Evolutionary conservation across 2,113 vertebrate species (phyloP).

Genomic region (Cacatua alba): DNA sequence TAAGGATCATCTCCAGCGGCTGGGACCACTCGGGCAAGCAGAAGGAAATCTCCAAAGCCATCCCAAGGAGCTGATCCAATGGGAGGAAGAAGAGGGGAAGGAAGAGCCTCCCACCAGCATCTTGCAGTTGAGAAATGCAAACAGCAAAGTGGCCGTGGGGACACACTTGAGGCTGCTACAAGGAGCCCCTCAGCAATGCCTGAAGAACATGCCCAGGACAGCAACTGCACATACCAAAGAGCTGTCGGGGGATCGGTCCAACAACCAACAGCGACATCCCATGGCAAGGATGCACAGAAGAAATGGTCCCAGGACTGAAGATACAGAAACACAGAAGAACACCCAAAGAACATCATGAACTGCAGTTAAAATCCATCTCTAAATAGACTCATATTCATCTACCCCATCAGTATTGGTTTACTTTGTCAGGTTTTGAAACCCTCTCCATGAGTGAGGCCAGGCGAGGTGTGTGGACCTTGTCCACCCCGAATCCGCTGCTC

Average conservation of each 20-base stretch:
- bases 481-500: neutral
- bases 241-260: neutral
- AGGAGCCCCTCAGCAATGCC: neutral
- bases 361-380: neutral
- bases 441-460: neutral
- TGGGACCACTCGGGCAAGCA: neutral
- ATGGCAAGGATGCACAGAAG: neutral
- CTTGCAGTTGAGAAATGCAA: neutral
- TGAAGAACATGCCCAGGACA: neutral
- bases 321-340: neutral
- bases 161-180: neutral
- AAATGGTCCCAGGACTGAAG: neutral
- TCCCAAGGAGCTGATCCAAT: neutral
- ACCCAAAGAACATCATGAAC: no score
- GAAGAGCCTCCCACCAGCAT: neutral
- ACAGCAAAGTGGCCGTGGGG: neutral
- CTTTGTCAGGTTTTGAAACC: neutral
- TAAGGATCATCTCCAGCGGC: neutral
- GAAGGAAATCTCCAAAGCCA: neutral
- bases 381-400: neutral
- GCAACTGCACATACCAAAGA: neutral
- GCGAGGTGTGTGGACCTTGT: neutral
- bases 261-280: neutral
- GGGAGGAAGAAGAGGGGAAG: neutral
- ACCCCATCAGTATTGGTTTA: neutral